Conservation (phyloP, 1,140 invertebrate genomes). For the Phthorimaea operculella region DNA sequence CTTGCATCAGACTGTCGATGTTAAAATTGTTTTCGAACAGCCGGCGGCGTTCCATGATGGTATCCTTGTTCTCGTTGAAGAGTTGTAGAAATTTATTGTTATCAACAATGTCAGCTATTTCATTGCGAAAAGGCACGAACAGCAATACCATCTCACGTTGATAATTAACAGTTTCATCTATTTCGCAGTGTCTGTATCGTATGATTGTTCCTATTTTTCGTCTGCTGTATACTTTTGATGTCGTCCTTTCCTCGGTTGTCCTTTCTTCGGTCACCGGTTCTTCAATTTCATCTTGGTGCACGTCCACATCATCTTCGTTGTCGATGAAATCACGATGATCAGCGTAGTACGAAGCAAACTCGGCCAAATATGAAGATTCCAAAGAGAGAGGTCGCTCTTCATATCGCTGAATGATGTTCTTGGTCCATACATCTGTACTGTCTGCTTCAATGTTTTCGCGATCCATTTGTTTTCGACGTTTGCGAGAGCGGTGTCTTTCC, state of each 20-base stretch:
- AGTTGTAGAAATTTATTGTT: constrained; percentile 24
- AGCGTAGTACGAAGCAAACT: constrained; percentile 28
- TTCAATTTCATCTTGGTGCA: constrained; percentile 18
- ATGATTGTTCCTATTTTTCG: constrained; percentile 19
- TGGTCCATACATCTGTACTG: constrained; percentile 29
- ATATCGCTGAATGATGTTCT: constrained; percentile 23
- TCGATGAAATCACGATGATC: constrained; percentile 20
- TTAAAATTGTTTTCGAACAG: constrained; percentile 18
- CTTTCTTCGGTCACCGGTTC: constrained; percentile 23
- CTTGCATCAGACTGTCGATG: constrained; percentile 12
- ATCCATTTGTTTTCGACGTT: constrained; percentile 31
- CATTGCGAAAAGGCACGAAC: constrained; percentile 22
- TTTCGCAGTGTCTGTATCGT: constrained; percentile 27
- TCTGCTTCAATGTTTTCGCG: constrained; percentile 28
- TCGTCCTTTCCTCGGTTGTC: constrained; percentile 8
- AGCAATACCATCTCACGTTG: constrained; percentile 28
- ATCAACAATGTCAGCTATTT: constrained; percentile 26
- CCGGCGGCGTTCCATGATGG: constrained; percentile 19
- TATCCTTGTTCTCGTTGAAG: constrained; percentile 22
- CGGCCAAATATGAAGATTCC: constrained; percentile 25
- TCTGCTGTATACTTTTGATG: constrained; percentile 22
- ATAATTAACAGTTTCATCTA: constrained; percentile 38
- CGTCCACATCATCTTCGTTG: constrained; percentile 23
- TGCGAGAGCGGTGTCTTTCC: constrained; percentile 40
- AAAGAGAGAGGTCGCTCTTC: constrained; percentile 20